A percentile compares a stretch with the other conserved stretches of the same genome.
Evolutionary conservation across 2,113 vertebrate species (phyloP).

Genomic region (Syngnathus typhle): DNA sequence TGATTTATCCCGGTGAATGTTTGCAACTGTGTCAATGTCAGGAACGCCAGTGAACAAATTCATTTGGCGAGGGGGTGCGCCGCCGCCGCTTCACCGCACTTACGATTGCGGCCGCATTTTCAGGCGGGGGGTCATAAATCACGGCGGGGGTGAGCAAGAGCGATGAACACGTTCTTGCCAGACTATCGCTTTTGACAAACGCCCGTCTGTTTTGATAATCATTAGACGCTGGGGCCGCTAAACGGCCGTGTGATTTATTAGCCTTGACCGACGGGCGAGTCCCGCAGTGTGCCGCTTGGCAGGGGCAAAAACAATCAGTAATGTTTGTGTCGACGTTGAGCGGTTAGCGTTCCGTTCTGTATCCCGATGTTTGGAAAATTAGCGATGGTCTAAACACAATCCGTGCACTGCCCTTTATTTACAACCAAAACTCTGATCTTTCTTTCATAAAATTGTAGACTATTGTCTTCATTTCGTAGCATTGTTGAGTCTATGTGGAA

Average conservation of each 20-base stretch:
- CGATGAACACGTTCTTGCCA: slow-evolving; percentile 56
- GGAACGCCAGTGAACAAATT: slow-evolving; percentile 14
- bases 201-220: slow-evolving; percentile 65
- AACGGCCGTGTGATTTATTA: slow-evolving; percentile 55
- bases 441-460: not conserved
- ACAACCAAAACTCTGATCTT: not conserved
- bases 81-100: slow-evolving; percentile 4
- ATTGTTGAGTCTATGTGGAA: not conserved
- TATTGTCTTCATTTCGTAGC: not conserved
- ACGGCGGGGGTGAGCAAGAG: slow-evolving; percentile 20
- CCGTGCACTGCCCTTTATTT: not conserved
- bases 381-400: no score
- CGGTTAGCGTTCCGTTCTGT: slow-evolving; percentile 43
- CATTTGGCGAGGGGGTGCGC: slow-evolving; percentile 9
- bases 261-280: slow-evolving; percentile 65
- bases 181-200: slow-evolving; percentile 56
- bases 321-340: slow-evolving; percentile 60
- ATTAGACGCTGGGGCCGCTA: slow-evolving; percentile 43
- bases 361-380: not conserved
- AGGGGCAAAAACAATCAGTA: slow-evolving; percentile 52
- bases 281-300: slow-evolving; percentile 59
- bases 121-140: slow-evolving; percentile 45
- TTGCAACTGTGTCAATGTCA: slow-evolving; percentile 42
- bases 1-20: slow-evolving; percentile 40
- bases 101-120: slow-evolving; percentile 8